Evolutionary conservation across 2,888 invertebrate species (phyloP).

Genomic region (Microplitis deprimator): DNA sequence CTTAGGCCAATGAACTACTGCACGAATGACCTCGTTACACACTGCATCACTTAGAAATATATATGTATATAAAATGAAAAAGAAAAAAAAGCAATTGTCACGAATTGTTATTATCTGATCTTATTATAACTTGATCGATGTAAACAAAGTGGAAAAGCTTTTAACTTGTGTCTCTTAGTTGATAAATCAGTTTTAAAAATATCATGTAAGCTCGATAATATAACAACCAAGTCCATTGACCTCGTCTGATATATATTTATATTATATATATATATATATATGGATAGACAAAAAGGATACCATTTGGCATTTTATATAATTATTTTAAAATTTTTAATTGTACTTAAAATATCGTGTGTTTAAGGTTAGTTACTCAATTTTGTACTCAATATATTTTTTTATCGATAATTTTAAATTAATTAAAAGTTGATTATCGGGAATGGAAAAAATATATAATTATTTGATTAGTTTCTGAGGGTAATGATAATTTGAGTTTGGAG

Average conservation of each 20-base stretch:
- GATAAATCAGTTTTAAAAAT: constrained; percentile 31
- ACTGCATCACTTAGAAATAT: background rate
- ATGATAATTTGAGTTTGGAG: background rate
- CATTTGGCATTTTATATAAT: too few relatives aligned
- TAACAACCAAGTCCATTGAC: constrained; percentile 11
- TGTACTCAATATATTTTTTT: too few relatives aligned
- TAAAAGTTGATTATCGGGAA: too few relatives aligned
- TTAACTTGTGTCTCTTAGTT: constrained; percentile 4
- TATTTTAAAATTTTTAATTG: too few relatives aligned
- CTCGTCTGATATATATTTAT: constrained; percentile 2
- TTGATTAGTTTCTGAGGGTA: background rate
- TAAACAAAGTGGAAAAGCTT: constrained; percentile 9
- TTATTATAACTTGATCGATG: constrained; percentile 32
- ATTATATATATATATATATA: too few relatives aligned
- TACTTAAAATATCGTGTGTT: too few relatives aligned
- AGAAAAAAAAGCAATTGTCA: constrained; percentile 12
- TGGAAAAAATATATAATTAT: too few relatives aligned
- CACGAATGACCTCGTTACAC: constrained; percentile 34
- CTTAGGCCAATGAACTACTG: constrained; percentile 32
- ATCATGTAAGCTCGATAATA: constrained; percentile 8
- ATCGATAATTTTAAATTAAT: too few relatives aligned
- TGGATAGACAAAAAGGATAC: too few relatives aligned
- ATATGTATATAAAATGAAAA: background rate
- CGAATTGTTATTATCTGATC: constrained; percentile 29
- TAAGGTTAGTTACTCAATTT: too few relatives aligned